Base-by-base conservation (phyloP, 2,888 invertebrate species). In the Pyralis farinalis region DNA sequence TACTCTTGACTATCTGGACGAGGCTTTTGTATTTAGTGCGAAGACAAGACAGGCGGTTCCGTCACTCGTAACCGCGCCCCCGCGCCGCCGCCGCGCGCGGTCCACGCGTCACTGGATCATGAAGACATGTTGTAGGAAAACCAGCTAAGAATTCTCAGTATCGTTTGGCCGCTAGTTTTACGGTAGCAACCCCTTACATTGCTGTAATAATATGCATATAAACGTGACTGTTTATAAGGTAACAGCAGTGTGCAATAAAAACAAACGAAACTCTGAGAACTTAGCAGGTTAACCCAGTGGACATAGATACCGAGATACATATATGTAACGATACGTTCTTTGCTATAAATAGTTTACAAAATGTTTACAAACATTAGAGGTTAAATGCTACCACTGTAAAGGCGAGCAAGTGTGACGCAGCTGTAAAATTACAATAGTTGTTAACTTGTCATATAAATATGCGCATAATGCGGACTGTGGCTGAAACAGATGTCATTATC, bases 31-130 rank as follows among this genome's bases (percentile, higher is more conserved):
- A n/a, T n/a, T n/a, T n/a, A n/a, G 9, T 9, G 2, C 2, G 27
- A 27, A 27, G 3, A 27, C 3, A 3, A n/a, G 27, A 6, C 9
- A n/a, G 16, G 16, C 16, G 4, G 16, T 4, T 16, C 16, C 16
- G 16, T n/a, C n/a, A n/a, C n/a, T n/a, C 16, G 25, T n/a, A 7
- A 21, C 4, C 25, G 3, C 25, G 25, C 25, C 3, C 8, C 25
- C 25, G 25, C 25, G 56, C 47, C 40, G 49, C 50, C 41, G 46
- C 47, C 43, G 7, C 20, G 27, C 25, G 30, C 30, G 11, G 11
- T 10, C n/a, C 30, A 30, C 30, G 30, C 11, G 30, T 30, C 30
- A 25, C 45, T 12, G 46, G 35, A 53, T 28, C 45, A 39, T 25
- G 25, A 25, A 7, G 25, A 25, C 25, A 25, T 8, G 25, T n/a